Evolutionary conservation across 2,113 vertebrate genomes (phyloP).

Genomic region (Silurus asotus): DNA sequence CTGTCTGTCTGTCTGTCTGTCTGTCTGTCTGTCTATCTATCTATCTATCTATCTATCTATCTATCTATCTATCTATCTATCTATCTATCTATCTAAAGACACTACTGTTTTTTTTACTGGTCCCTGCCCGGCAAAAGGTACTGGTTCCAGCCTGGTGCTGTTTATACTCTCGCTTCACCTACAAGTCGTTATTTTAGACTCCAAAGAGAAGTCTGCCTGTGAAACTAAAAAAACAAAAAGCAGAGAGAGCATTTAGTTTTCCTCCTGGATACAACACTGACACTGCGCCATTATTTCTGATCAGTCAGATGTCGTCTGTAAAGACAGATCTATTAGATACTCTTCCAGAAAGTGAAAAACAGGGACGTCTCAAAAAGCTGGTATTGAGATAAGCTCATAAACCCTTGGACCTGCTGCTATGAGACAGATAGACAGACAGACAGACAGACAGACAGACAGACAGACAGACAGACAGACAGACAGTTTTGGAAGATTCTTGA

Average conservation of each 20-base stretch:
- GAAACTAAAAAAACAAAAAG: slow-evolving; percentile 29
- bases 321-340: slow-evolving; percentile 40
- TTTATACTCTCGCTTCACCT: too few species aligned
- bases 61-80: too few species aligned
- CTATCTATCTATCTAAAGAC: too few species aligned
- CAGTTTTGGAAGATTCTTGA: too few species aligned
- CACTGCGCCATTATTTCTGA: slow-evolving; percentile 38
- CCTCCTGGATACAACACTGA: slow-evolving; percentile 5
- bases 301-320: slow-evolving; percentile 21
- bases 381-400: slow-evolving; percentile 40
- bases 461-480: slow-evolving; percentile 1
- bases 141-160: too few species aligned
- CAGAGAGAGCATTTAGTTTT: slow-evolving; percentile 1
- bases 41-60: too few species aligned
- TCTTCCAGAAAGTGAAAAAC: slow-evolving; percentile 31
- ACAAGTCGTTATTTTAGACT: not conserved
- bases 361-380: slow-evolving; percentile 14
- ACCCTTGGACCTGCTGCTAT: slow-evolving; percentile 10
- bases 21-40: too few species aligned
- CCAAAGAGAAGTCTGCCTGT: not conserved
- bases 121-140: too few species aligned
- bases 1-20: too few species aligned
- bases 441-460: slow-evolving; percentile 6
- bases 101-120: too few species aligned
- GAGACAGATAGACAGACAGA: not conserved